Evolutionary conservation across 2,888 invertebrate genomes (phyloP).

Genomic region (Ctenicera cuprea): DNA sequence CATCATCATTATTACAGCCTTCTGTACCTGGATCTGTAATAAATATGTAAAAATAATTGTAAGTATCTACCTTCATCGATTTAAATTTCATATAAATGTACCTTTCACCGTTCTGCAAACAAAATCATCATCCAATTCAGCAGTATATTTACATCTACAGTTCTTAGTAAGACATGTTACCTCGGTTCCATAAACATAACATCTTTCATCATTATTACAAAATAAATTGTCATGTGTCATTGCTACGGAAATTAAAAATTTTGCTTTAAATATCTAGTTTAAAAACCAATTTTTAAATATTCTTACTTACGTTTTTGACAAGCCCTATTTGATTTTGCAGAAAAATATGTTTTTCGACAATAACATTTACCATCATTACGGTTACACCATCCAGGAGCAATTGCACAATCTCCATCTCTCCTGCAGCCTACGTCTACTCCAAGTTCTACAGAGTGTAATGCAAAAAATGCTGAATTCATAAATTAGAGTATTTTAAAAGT

Average conservation of each 20-base stretch:
- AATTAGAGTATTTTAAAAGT: not conserved
- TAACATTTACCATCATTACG: constrained; percentile 41
- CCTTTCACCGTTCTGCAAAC: constrained; percentile 33
- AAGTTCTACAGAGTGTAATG: constrained; percentile 36
- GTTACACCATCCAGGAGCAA: constrained; percentile 30
- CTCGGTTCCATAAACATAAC: constrained; percentile 45
- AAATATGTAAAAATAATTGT: too few species aligned
- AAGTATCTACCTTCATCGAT: too few species aligned
- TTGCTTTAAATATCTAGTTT: not conserved
- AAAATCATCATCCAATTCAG: constrained; percentile 31
- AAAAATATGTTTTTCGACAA: constrained; percentile 46
- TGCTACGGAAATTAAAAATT: constrained; percentile 38
- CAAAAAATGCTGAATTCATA: too few species aligned
- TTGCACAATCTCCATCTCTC: constrained; percentile 35
- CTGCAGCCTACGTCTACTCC: constrained; percentile 32
- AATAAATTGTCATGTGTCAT: constrained; percentile 44
- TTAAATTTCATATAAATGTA: not conserved
- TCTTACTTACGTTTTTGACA: constrained; percentile 49
- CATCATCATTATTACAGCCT: constrained; percentile 26
- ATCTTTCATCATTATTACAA: constrained; percentile 47
- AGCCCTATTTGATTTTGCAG: constrained; percentile 8
- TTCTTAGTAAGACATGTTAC: constrained; percentile 32
- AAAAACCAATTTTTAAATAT: not conserved
- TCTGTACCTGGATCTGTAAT: constrained; percentile 4
- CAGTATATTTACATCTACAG: constrained; percentile 34